Conservation (phyloP, 2,113 vertebrate genomes). For the Lathamus discolor region DNA sequence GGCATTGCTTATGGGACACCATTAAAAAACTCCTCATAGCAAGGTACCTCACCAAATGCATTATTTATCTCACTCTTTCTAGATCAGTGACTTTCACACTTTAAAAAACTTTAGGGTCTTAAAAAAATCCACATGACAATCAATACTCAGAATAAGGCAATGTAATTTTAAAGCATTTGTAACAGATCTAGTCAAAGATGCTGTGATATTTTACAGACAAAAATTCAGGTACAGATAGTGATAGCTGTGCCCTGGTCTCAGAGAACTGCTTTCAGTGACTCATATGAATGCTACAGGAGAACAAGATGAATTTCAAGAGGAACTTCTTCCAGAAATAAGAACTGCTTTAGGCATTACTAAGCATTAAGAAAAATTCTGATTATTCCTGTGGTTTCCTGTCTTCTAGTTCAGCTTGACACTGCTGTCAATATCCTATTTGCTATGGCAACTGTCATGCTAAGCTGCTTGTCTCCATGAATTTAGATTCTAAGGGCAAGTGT, state of each 20-base stretch:
- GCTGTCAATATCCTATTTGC: neutral
- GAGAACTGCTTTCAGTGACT: fast-evolving
- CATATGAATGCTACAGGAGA: neutral
- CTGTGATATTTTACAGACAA: neutral
- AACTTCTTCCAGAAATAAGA: neutral
- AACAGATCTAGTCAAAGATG: neutral
- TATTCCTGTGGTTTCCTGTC: neutral
- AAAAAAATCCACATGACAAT: neutral
- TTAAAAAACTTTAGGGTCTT: neutral
- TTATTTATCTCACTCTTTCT: neutral
- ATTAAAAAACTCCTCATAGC: neutral
- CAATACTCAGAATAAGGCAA: neutral
- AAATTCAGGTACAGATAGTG: neutral
- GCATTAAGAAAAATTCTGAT: neutral
- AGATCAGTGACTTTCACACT: neutral
- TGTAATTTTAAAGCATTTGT: neutral
- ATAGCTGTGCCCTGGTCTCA: neutral
- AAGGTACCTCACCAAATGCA: neutral
- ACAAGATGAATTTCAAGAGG: neutral
- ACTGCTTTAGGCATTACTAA: neutral
- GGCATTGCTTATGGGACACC: neutral
- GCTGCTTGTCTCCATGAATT: neutral
- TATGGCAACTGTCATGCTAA: neutral
- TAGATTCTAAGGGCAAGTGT: neutral
- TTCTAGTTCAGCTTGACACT: neutral